Evolutionary conservation across 2,797 vertebrate species (phyloP).

Genomic region (Anomalospiza imberbis): DNA sequence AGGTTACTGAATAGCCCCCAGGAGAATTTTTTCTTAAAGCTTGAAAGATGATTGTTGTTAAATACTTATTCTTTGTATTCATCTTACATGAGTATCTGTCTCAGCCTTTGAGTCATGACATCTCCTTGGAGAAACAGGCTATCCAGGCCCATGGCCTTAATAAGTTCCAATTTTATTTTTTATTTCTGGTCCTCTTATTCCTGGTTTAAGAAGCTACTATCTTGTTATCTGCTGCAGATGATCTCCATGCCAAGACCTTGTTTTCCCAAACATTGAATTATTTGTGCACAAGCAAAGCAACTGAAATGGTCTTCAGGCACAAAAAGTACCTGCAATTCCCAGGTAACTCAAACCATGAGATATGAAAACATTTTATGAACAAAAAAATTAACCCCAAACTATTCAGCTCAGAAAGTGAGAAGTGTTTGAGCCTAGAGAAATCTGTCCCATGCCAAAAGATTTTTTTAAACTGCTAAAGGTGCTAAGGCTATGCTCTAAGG

Average conservation of each 20-base stretch:
- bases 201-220: background rate
- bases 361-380: background rate
- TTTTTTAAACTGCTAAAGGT: background rate
- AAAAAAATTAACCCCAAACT: background rate
- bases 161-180: background rate
- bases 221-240: background rate
- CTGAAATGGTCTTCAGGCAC: constrained; percentile 9
- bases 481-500: background rate
- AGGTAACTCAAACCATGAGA: background rate
- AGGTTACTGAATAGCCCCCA: background rate
- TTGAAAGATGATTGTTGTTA: background rate
- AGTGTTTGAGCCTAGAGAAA: background rate
- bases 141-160: background rate
- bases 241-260: background rate
- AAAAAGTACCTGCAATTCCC: constrained; percentile 2
- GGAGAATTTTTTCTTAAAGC: background rate
- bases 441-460: background rate
- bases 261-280: background rate
- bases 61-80: background rate
- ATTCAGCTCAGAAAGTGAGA: background rate
- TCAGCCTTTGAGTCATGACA: background rate
- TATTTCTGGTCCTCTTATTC: background rate
- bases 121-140: background rate
- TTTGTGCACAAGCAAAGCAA: background rate
- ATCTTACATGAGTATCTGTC: background rate